These are phyloP conservation scores for Silvanus unidentatus DNA, from an alignment of 2,888 invertebrate species.

Conservation along the genomic window DNA sequence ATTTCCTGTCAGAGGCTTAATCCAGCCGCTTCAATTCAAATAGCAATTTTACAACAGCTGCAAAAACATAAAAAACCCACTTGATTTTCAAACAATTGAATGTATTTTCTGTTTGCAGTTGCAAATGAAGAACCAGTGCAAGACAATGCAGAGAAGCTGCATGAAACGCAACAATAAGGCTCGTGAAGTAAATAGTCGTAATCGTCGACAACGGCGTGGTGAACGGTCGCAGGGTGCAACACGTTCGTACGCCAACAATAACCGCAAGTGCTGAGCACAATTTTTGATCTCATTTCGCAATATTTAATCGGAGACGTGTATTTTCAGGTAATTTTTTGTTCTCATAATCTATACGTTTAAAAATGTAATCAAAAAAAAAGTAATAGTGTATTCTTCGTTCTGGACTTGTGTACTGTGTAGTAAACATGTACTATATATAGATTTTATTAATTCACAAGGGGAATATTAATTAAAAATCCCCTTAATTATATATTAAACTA, in stretches of 20 bases:
- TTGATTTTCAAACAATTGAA: neutral
- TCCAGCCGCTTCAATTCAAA: too few relatives aligned
- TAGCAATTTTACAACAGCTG: too few relatives aligned
- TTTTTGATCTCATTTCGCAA: slow-evolving; percentile 37
- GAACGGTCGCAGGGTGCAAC: slow-evolving; percentile 46
- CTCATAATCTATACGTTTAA: neutral
- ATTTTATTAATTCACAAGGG: slow-evolving; percentile 23
- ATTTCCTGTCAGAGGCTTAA: too few relatives aligned
- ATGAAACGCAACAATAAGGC: slow-evolving; percentile 50
- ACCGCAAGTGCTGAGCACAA: slow-evolving; percentile 49
- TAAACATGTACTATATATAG: neutral
- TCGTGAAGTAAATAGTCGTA: slow-evolving; percentile 49
- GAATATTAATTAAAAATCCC: slow-evolving; percentile 42
- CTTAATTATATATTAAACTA: slow-evolving; percentile 20
- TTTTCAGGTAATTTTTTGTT: neutral
- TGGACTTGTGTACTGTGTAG: slow-evolving; percentile 14
- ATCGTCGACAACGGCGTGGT: slow-evolving; percentile 46
- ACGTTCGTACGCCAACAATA: slow-evolving; percentile 50
- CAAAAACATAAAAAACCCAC: neutral
- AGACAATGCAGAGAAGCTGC: slow-evolving; percentile 42
- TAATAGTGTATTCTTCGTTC: slow-evolving; percentile 15
- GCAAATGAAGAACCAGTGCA: slow-evolving; percentile 43
- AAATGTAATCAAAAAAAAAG: slow-evolving; percentile 1
- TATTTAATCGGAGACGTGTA: slow-evolving; percentile 14
- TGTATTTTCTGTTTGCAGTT: too few relatives aligned